Evolutionary conservation across 2,888 invertebrate species (phyloP), one percentile per base, ranked within the genome.

Genomic region (Scelioninae gen. 2): DNA sequence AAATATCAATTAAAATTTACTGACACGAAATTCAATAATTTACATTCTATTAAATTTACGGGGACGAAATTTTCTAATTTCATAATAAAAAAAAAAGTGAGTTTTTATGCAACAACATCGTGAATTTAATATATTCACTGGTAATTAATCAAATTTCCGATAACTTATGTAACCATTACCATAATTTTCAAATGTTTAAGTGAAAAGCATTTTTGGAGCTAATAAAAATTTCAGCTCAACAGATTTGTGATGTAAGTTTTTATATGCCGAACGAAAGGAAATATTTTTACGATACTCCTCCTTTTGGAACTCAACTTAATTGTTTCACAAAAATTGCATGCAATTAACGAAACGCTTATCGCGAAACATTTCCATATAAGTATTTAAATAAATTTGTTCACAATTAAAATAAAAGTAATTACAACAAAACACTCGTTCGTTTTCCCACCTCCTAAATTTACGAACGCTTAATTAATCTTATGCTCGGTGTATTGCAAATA

Each of bases 381-480:
- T 16, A 15, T 15, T 7, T 2, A 7, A 31, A 7, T 10, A 15
- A 10, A 2, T 18, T 53, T 25, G 0, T 37, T 25, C 7, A 55
- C 28, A 13, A 31, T 19, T 53, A 52, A 13, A 43, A 31, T 41
- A 28, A 55, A 46, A 45, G 18, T 41, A 65, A 65, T 48, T 61
- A 46, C 39, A n/a, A 33, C 5, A 55, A 60, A 55, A 55, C 25
- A 48, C 35, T 48, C 37, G 69, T 41, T 43, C 33, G 13, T 25
- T 41, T 48, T 52, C 53, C 61, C 46, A 53, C 53, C 46, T 16
- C 5, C 46, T 11, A 19, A 48, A 55, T 61, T 55, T 2, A 6
- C 7, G 46, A 39, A 35, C 43, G 31, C 6, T 55, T 63, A 70
- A 70, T 63, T 70, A 70, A 70, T 70, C 69, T 61, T 55, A 16